Conservation (phyloP, 2,888 invertebrate genomes). For the Therioaphis trifolii region DNA sequence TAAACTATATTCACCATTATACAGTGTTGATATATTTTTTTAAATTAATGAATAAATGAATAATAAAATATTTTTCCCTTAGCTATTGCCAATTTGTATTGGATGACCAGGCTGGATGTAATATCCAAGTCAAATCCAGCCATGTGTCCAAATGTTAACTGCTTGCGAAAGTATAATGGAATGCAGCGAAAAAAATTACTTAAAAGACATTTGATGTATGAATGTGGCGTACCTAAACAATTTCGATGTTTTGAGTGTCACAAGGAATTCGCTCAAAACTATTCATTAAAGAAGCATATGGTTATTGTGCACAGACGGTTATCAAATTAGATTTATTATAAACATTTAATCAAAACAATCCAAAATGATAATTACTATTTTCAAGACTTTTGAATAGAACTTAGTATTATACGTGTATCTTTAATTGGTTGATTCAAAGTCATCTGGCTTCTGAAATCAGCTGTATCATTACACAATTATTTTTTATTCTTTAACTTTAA, state of each 20-base stretch:
- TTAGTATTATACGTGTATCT: not conserved
- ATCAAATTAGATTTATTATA: not conserved
- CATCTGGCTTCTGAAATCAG: not conserved
- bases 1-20: not conserved
- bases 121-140: slow-evolving; percentile 20
- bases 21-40: not conserved
- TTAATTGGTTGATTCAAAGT: not conserved
- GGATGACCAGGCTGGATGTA: slow-evolving; percentile 19
- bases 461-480: too few species aligned
- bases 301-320: slow-evolving; percentile 68
- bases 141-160: slow-evolving; percentile 49
- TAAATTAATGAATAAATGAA: not conserved
- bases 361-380: too few species aligned
- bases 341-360: too few species aligned
- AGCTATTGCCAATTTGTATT: slow-evolving; percentile 5
- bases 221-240: slow-evolving; percentile 68
- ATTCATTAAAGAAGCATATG: slow-evolving; percentile 70
- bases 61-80: not conserved
- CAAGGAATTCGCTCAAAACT: slow-evolving; percentile 70
- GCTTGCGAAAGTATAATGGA: slow-evolving; percentile 52
- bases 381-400: not conserved
- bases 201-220: slow-evolving; percentile 70
- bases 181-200: slow-evolving; percentile 68
- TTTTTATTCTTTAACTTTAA: too few species aligned
- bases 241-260: slow-evolving; percentile 42